Evolutionary conservation across 2,113 vertebrate species (phyloP).

Genomic region (Vombatus ursinus): DNA sequence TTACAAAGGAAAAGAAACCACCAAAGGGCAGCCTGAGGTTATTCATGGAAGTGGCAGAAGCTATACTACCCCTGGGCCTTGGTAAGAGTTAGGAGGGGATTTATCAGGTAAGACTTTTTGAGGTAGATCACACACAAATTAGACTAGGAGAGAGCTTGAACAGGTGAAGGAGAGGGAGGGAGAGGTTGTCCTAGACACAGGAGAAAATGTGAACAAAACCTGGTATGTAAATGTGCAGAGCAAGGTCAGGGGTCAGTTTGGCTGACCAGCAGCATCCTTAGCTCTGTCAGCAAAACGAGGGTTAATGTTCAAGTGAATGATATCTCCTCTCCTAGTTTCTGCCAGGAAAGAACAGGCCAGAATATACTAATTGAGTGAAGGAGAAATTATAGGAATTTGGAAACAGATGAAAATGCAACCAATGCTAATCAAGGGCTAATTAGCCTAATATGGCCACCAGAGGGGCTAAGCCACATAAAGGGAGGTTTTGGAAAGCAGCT

Average conservation of each 20-base stretch:
- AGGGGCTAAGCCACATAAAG: background rate
- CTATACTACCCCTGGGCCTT: background rate
- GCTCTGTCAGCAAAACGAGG: background rate
- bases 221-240: background rate
- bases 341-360: slow-evolving; percentile 27
- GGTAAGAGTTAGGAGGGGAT: background rate
- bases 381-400: slow-evolving; percentile 40
- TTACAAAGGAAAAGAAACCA: background rate
- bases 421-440: background rate
- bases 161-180: background rate
- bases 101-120: background rate
- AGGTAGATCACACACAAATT: background rate
- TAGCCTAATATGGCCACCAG: background rate
- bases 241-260: background rate
- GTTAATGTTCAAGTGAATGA: background rate
- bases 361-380: background rate
- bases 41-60: background rate
- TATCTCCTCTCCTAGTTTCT: background rate
- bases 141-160: background rate
- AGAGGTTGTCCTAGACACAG: background rate
- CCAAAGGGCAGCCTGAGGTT: background rate
- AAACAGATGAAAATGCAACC: slow-evolving; percentile 16
- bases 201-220: background rate
- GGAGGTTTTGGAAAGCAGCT: background rate
- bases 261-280: background rate